Conservation (phyloP, 2,113 vertebrate species). For the Tyrannus savana region DNA sequence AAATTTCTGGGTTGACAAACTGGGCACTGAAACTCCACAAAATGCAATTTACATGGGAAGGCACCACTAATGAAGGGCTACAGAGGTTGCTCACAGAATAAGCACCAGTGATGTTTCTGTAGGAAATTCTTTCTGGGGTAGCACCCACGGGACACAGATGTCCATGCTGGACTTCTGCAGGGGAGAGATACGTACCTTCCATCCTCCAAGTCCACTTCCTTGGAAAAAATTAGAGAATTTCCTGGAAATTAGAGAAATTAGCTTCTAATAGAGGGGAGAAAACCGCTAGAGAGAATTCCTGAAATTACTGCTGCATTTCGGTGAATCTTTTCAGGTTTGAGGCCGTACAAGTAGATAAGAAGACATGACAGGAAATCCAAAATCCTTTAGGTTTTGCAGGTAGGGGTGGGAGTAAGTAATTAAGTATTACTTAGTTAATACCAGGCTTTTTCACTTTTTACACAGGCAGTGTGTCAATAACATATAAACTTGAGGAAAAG, state of each 20-base stretch:
- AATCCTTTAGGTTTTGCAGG: background rate
- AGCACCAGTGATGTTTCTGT: background rate
- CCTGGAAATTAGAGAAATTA: background rate
- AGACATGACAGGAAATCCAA: background rate
- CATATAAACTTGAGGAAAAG: background rate
- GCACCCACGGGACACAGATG: background rate
- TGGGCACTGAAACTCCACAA: background rate
- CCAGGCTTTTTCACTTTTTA: background rate
- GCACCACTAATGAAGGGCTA: accelerated
- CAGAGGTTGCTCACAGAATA: accelerated
- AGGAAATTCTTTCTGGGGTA: background rate
- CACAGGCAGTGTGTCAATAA: background rate
- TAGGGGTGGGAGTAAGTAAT: background rate
- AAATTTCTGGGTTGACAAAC: background rate
- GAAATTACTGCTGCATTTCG: background rate
- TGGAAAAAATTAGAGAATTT: background rate
- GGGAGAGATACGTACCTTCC: background rate
- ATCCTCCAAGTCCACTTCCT: background rate
- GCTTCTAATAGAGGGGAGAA: background rate
- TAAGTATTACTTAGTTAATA: background rate
- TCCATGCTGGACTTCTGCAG: background rate
- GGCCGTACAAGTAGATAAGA: background rate
- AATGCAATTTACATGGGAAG: background rate
- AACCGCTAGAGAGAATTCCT: background rate
- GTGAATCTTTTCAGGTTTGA: background rate